These are phyloP conservation scores for Ptychoptera contaminata DNA, from an alignment of 2,888 invertebrate genomes.

Conservation along the genomic window DNA sequence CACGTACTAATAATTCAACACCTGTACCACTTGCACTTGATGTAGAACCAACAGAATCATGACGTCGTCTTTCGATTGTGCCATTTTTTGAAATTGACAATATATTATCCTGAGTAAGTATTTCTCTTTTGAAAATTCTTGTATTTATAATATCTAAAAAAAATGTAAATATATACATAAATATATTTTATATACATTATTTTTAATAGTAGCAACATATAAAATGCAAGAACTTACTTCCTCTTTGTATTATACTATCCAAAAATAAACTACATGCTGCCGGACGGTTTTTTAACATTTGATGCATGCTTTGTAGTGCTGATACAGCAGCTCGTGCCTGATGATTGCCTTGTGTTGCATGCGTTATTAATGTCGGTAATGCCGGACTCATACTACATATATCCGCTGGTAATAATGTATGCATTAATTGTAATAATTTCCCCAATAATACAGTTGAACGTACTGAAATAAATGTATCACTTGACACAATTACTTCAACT, in stretches of 20 bases:
- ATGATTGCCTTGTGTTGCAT: constrained; percentile 62
- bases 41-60: constrained; percentile 33
- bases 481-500: constrained; percentile 79
- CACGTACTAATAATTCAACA: constrained; percentile 19
- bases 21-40: constrained; percentile 14
- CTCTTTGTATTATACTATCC: constrained; percentile 56
- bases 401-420: constrained; percentile 72
- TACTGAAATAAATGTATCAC: constrained; percentile 79
- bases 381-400: constrained; percentile 71
- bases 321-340: constrained; percentile 71
- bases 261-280: constrained; percentile 70
- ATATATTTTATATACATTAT: not conserved
- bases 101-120: constrained; percentile 22
- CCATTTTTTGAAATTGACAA: constrained; percentile 10
- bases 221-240: constrained; percentile 16
- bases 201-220: not conserved
- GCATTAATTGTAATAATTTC: constrained; percentile 74
- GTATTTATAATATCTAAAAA: constrained; percentile 25
- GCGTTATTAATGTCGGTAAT: constrained; percentile 63
- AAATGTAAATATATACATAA: constrained; percentile 4
- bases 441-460: constrained; percentile 79
- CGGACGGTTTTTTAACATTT: constrained; percentile 63
- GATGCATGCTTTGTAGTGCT: constrained; percentile 61
- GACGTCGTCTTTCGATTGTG: constrained; percentile 28
- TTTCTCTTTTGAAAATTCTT: constrained; percentile 28